Percentiles rank a stretch among this genome's conserved stretches.
Conservation (phyloP, 1,140 invertebrate species). For the Eubasilissa regina region DNA sequence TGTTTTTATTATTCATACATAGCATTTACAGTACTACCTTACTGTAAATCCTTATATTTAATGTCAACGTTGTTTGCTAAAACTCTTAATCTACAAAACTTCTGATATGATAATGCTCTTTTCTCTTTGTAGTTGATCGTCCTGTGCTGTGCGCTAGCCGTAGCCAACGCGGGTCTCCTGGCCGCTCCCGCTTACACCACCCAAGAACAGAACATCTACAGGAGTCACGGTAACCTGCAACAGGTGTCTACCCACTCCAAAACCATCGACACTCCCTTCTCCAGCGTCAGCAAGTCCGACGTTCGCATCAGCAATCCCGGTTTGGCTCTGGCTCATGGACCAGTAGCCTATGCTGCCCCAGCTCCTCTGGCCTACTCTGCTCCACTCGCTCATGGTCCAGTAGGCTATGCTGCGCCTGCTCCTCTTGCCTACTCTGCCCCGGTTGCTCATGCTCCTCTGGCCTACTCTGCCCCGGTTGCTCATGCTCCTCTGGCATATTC, state of each 20-base stretch:
- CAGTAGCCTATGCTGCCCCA: slow-evolving; percentile 57
- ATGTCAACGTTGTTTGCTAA: too few species aligned
- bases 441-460: slow-evolving; percentile 67
- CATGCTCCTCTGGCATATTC: slow-evolving; percentile 53
- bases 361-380: slow-evolving; percentile 46
- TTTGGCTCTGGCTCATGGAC: slow-evolving; percentile 62
- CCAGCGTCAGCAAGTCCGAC: slow-evolving; percentile 77
- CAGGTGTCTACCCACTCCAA: slow-evolving; percentile 77
- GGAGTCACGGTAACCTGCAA: slow-evolving; percentile 77
- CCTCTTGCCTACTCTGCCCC: slow-evolving; percentile 57
- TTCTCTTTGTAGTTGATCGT: slow-evolving; percentile 66
- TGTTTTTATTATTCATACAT: too few species aligned
- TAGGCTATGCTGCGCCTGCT: slow-evolving; percentile 64
- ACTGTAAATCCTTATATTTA: too few species aligned
- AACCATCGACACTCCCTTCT: slow-evolving; percentile 79
- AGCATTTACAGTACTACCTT: too few species aligned
- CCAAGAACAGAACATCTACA: slow-evolving; percentile 76
- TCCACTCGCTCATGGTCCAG: slow-evolving; percentile 62
- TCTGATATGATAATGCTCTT: too few species aligned
- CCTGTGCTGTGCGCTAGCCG: slow-evolving; percentile 65
- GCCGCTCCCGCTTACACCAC: slow-evolving; percentile 73
- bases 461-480: slow-evolving; percentile 62
- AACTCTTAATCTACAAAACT: too few species aligned
- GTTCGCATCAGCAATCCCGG: slow-evolving; percentile 78
- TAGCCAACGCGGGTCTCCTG: slow-evolving; percentile 59